Percentiles rank a stretch among this genome's conserved stretches.
Evolutionary conservation across 2,113 vertebrate species (phyloP).

Genomic region (Cranoglanis bouderius): DNA sequence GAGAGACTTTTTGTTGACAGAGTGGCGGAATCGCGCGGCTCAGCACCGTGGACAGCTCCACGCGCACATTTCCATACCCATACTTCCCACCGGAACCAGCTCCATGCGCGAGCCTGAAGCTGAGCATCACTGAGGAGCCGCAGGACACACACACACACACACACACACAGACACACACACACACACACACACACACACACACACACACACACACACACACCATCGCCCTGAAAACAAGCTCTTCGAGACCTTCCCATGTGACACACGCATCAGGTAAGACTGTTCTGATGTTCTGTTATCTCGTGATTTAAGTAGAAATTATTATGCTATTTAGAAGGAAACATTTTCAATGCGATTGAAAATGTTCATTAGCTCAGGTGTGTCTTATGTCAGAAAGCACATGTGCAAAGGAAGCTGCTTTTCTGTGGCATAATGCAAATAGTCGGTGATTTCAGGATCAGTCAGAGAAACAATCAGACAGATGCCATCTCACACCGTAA

Average conservation of each 20-base stretch:
- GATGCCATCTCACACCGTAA: neutral
- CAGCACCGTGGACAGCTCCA: conserved; percentile 75
- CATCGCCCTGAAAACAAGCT: conserved; percentile 2
- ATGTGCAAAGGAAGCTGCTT: neutral
- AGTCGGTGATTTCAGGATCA: neutral
- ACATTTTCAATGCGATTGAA: neutral
- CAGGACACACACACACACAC: conserved; percentile 2
- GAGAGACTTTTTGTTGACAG: neutral
- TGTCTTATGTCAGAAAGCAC: neutral
- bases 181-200: neutral
- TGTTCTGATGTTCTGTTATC: neutral
- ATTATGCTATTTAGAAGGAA: neutral
- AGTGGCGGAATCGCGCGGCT: conserved; percentile 25
- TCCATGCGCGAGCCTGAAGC: neutral
- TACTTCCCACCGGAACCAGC: conserved; percentile 56
- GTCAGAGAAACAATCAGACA: neutral
- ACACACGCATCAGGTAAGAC: conserved; percentile 21
- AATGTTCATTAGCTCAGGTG: neutral
- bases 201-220: neutral
- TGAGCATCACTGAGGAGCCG: conserved; percentile 25
- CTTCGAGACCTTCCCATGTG: conserved; percentile 19
- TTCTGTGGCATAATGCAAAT: conserved; percentile 6
- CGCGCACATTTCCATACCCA: conserved; percentile 47
- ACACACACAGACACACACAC: no score
- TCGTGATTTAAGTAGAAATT: neutral